phyloP scores from a whole-genome alignment of 2,888 invertebrate genomes.

The Serripes groenlandicus region DNA sequence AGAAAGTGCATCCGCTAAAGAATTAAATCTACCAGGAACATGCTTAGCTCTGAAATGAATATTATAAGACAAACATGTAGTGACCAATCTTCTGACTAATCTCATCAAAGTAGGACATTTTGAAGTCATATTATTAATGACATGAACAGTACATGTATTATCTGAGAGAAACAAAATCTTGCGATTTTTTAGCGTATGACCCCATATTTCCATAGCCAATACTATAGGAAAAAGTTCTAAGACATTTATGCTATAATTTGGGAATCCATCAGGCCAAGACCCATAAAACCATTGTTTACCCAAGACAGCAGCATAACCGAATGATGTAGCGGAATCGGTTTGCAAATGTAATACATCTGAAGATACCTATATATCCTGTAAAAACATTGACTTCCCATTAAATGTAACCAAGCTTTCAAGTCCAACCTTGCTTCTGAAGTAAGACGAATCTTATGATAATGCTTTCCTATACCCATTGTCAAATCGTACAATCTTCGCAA shows the following conservation, averaged over 20 bases:
- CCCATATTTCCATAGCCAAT: constrained; percentile 41
- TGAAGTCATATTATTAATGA: constrained; percentile 30
- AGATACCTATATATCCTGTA: constrained; percentile 36
- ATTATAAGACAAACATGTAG: neutral
- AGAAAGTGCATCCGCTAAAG: constrained; percentile 12
- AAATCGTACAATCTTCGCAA: constrained; percentile 43
- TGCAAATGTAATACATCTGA: constrained; percentile 20
- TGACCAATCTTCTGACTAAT: neutral
- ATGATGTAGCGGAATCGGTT: constrained; percentile 45
- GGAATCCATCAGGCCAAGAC: neutral
- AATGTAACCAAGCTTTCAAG: constrained; percentile 36
- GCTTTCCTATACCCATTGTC: constrained; percentile 23
- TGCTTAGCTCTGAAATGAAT: constrained; percentile 15
- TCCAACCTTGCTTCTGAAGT: constrained; percentile 40
- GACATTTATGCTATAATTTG: constrained; percentile 17
- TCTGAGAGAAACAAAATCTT: constrained; percentile 46
- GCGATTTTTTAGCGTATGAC: too few relatives aligned
- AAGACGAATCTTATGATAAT: constrained; percentile 13
- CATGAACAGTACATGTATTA: constrained; percentile 27
- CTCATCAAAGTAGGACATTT: constrained; percentile 18
- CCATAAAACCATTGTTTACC: constrained; percentile 35
- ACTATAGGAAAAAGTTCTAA: constrained; percentile 29
- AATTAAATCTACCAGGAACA: constrained; percentile 11
- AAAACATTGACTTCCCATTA: constrained; percentile 58
- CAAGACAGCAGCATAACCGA: constrained; percentile 48